Base-by-base conservation (phyloP, 2,888 invertebrate species). In the Eilema griseolum region DNA sequence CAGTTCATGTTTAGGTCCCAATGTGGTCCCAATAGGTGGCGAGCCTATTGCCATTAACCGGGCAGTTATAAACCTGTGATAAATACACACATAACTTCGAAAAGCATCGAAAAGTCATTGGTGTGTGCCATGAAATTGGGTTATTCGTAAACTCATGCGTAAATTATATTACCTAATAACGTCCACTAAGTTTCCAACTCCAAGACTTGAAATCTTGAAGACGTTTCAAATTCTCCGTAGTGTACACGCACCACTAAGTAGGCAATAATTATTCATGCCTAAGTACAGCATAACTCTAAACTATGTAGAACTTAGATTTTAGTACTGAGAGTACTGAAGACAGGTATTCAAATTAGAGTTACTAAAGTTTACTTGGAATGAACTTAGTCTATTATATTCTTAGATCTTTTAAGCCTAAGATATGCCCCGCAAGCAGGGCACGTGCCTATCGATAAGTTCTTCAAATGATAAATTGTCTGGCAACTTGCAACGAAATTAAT, bases 201-300 rank as follows among this genome's bases (percentile, higher is more conserved):
- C n/a, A 68, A 24, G 31, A 56, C 20, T 37, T 12, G 12, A 12
- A 37, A 7, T 41, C 3, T 24, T 14, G 52, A 68, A 24, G 52
- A 56, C 12, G 7, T 57, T n/a, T 57, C 37, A 37, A 31, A 57
- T 57, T 8, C 26, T 57, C 11, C 12, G 12, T 20, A 11, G 11
- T 62, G 26, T 10, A 20, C 41, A 20, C 26, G 41, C 24, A 41
- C 16, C 37, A 46, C 41, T 61, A 67, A 67, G 52, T 60, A 37
- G 59, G 3, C 52, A 68, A 41, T 52, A 70, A 69, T 73, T 69
- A 75, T 72, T 72, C 70, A 70, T 57, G 26, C 14, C 57, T 20
- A 26, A 75, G 59, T 70, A 74, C 23, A 52, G 66, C 20, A 46
- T 66, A 33, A 28, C 60, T 33, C 14, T 61, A 33, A 52, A 41